Base-by-base conservation (phyloP, 1,140 invertebrate species). In the Drosophila nebulosa region DNA sequence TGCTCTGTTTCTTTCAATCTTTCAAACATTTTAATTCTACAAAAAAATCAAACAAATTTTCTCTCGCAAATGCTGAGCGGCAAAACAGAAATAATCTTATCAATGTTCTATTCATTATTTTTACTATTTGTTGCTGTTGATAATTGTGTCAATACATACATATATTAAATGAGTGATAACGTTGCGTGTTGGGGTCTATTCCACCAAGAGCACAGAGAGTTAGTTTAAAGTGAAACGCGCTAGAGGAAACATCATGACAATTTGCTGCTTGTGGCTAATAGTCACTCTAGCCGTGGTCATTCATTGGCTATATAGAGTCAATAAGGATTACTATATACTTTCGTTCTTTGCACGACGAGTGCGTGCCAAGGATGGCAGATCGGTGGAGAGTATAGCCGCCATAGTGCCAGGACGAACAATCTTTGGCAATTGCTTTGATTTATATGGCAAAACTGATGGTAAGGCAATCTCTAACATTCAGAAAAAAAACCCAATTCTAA, bases 401-500 rank as follows among this genome's bases (percentile, higher is more conserved):
- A 2, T 69, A 16, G 22, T 58, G 4, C 24, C 52, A 1, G 70
- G 61, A 18, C 9, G 35, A 0, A 56, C 74, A 0, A 63, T 77
- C 10, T 74, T 77, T 24, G 74, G 65, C 35, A 74, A 77, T 14
- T 27, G 14, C 26, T 74, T 77, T n/a, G 74, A 77, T 35, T 12
- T 77, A 6, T 62, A 55, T 51, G 74, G 70, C 16, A 36, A 22
- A 26, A 57, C 35, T 21, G 52, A 60, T 3, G 22, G 74, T 76
- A 16, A 12, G 58, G 27, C 10, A 27, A 39, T 26, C 7, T n/a
- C n/a, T n/a, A n/a, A n/a, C n/a, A 16, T 27, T 18, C 1, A 18
- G 7, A 4, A 9, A 30, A 2, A 30, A 6, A 26, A 55, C 30
- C 4, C 4, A 7, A 30, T 2, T 16, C 4, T 55, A 55, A 32